phyloP scores from a whole-genome alignment of 37 sponge, comb jelly and placozoan genomes.

The Halichondria panicea region DNA sequence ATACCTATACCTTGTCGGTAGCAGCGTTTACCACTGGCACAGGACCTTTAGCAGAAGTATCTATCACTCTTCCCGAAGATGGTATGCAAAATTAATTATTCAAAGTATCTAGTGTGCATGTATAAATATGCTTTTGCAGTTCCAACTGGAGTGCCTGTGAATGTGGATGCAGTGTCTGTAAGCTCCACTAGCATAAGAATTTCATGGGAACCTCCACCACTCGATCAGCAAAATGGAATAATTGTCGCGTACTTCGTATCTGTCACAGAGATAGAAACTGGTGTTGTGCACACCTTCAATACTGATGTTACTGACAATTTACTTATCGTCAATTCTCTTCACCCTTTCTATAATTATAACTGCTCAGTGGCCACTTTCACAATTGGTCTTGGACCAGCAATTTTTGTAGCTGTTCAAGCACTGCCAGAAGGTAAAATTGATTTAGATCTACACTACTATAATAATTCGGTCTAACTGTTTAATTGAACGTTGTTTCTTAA shows the following conservation, averaged over 20 bases:
- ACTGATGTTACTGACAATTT: background rate
- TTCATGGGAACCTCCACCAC: constrained; percentile 20
- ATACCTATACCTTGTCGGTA: constrained; percentile 11
- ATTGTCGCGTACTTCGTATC: constrained; percentile 18
- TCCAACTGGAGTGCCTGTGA: constrained; percentile 12
- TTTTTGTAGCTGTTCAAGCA: too few species aligned
- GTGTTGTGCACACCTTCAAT: background rate
- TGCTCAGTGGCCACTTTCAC: constrained; percentile 8
- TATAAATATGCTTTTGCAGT: constrained; percentile 13
- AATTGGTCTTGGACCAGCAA: too few species aligned
- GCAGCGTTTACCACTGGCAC: constrained; percentile 26
- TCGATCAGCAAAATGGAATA: constrained; percentile 29
- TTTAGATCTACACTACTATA: too few species aligned
- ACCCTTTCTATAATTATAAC: background rate
- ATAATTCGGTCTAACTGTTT: background rate
- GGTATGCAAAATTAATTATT: too few species aligned
- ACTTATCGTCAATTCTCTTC: background rate
- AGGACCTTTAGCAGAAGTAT: constrained; percentile 16
- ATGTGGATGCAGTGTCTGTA: background rate
- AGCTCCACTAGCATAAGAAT: constrained; percentile 11
- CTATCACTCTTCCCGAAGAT: constrained; percentile 10
- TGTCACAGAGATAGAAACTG: constrained; percentile 8
- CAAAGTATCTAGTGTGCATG: too few species aligned
- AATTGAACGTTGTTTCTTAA: background rate
- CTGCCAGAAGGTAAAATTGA: too few species aligned